Percentiles rank a stretch among this genome's conserved stretches.
Evolutionary conservation across 2,113 vertebrate species (phyloP).

Genomic region (Fukomys damarensis): DNA sequence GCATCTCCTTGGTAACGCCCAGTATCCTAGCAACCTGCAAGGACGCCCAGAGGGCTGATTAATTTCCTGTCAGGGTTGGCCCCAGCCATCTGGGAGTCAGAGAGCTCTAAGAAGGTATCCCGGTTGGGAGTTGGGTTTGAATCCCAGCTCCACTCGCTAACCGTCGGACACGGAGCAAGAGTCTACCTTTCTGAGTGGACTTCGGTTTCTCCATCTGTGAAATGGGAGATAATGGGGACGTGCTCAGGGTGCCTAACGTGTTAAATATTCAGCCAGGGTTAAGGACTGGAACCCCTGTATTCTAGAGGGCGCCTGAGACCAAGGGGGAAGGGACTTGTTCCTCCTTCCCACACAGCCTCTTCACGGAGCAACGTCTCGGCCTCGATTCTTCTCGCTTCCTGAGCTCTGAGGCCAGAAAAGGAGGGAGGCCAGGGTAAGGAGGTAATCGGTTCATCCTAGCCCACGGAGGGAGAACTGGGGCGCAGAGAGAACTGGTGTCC

Average conservation of each 20-base stretch:
- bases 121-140: not conserved
- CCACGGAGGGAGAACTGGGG: not conserved
- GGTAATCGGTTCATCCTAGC: not conserved
- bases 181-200: not conserved
- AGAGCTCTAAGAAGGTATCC: constrained; percentile 46
- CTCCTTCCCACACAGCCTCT: not conserved
- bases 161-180: not conserved
- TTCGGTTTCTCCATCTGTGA: constrained; percentile 38
- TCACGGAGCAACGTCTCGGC: not conserved
- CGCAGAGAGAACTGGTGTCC: not conserved
- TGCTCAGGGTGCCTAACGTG: not conserved
- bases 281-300: not conserved
- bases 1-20: constrained; percentile 94
- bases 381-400: not conserved
- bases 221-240: not conserved
- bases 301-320: not conserved
- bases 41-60: constrained; percentile 82
- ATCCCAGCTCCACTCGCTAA: constrained; percentile 2
- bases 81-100: constrained; percentile 69
- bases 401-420: not conserved
- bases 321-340: not conserved
- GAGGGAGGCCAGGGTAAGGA: no score
- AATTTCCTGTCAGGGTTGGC: constrained; percentile 78
- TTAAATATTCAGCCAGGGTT: not conserved
- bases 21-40: constrained; percentile 97